phyloP scores from a whole-genome alignment of 1,140 invertebrate genomes.

The Odontomachus brunneus region DNA sequence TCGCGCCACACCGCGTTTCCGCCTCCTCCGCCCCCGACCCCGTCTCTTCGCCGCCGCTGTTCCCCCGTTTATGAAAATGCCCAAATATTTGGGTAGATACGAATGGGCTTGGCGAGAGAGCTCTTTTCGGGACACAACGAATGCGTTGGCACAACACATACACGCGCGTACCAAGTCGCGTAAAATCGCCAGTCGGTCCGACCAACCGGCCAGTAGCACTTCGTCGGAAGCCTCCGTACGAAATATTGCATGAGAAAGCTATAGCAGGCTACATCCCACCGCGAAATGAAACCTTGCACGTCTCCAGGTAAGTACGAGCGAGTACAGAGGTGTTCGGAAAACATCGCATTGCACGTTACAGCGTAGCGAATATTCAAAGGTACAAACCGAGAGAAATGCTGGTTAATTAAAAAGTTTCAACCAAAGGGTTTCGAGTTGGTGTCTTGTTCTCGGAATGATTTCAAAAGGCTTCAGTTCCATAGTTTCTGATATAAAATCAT shows the following conservation, averaged over 20 bases:
- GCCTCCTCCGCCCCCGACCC: not conserved
- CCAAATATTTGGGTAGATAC: slow-evolving; percentile 69
- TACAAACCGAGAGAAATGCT: not conserved
- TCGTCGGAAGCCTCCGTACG: slow-evolving; percentile 21
- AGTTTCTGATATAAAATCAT: too few relatives aligned
- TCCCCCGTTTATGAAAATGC: slow-evolving; percentile 62
- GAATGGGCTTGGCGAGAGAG: slow-evolving; percentile 63
- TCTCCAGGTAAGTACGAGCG: slow-evolving; percentile 11
- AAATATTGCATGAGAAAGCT: slow-evolving; percentile 46
- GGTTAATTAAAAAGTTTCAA: not conserved
- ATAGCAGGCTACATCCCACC: slow-evolving; percentile 9
- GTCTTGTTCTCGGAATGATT: too few relatives aligned
- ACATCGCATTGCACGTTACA: not conserved
- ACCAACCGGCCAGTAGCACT: slow-evolving; percentile 35
- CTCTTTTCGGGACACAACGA: slow-evolving; percentile 36
- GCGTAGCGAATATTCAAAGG: not conserved
- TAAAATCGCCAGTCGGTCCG: slow-evolving; percentile 29
- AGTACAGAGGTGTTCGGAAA: slow-evolving; percentile 26
- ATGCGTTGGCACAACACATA: slow-evolving; percentile 22
- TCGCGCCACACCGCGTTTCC: slow-evolving; percentile 30
- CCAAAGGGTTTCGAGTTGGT: too few relatives aligned
- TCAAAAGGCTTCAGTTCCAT: too few relatives aligned
- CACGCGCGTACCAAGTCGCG: slow-evolving; percentile 14
- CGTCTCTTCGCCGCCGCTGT: not conserved
- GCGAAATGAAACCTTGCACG: slow-evolving; percentile 34